Evolutionary conservation across 2,888 invertebrate species (phyloP).

Genomic region (Fragum whitleyi): DNA sequence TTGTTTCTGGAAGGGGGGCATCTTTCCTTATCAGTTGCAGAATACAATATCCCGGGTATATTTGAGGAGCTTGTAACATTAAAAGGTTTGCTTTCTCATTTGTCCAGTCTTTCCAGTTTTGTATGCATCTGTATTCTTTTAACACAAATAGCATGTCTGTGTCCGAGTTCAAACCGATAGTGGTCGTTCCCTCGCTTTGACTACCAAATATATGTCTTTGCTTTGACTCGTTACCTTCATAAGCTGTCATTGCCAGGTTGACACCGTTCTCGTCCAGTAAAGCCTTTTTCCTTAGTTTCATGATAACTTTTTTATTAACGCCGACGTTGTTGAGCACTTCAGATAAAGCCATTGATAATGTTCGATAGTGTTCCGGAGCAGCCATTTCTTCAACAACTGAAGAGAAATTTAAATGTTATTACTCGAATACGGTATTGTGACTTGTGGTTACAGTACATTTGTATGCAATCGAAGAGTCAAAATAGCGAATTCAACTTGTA

Average conservation of each 20-base stretch:
- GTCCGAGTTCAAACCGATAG: constrained; percentile 6
- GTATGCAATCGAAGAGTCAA: no score
- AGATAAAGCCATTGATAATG: no score
- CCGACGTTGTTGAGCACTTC: no score
- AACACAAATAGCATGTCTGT: neutral
- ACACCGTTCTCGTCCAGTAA: neutral
- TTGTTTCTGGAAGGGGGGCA: neutral
- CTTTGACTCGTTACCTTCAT: neutral
- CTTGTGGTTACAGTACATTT: no score
- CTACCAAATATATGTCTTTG: neutral
- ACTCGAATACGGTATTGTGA: no score
- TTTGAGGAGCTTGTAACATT: neutral
- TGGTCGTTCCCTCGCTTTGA: constrained; percentile 17
- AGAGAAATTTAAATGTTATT: no score
- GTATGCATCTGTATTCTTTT: neutral
- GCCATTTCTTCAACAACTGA: no score
- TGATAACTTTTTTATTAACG: no score
- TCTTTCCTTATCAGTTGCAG: neutral
- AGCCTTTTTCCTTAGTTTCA: neutral
- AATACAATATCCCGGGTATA: constrained; percentile 15
- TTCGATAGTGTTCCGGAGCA: no score
- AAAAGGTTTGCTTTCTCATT: neutral
- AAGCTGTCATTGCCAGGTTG: neutral
- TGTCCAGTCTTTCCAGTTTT: neutral
- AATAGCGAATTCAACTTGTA: no score